Evolutionary conservation across 2,113 vertebrate genomes (phyloP).

Genomic region (Noturus placidus): DNA sequence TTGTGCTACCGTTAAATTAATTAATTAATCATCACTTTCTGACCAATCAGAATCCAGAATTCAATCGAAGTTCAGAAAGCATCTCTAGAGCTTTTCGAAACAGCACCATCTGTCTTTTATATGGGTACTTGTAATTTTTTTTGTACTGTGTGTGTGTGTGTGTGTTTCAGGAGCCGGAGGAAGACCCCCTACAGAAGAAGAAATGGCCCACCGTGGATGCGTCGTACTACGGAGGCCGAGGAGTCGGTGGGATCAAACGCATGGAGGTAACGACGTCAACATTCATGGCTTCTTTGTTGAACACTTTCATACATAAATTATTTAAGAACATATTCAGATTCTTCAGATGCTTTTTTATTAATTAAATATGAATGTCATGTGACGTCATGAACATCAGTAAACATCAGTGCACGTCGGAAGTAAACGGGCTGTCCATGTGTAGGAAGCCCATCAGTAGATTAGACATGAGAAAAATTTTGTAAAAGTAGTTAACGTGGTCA

Average conservation of each 20-base stretch:
- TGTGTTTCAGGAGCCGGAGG: conserved; percentile 76
- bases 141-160: not conserved
- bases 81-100: not conserved
- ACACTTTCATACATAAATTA: not conserved
- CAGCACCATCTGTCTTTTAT: not conserved
- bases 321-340: not conserved
- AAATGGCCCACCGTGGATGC: conserved; percentile 96
- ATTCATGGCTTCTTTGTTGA: not conserved
- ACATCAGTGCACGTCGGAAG: not conserved
- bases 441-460: not conserved
- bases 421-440: not conserved
- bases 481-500: too few relatives aligned
- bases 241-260: conserved; percentile 92
- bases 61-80: not conserved
- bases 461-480: too few relatives aligned
- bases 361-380: not conserved
- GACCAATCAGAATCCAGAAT: not conserved
- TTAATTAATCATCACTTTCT: not conserved
- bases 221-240: conserved; percentile 95
- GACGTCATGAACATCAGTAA: not conserved
- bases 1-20: not conserved
- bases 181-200: conserved; percentile 78
- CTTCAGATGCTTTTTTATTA: not conserved
- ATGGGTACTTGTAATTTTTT: not conserved
- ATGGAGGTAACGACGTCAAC: conserved; percentile 84